Percentiles rank a stretch among this genome's conserved stretches.
Evolutionary conservation across 2,888 invertebrate species (phyloP).

Genomic region (Kryphioiulus occultus): DNA sequence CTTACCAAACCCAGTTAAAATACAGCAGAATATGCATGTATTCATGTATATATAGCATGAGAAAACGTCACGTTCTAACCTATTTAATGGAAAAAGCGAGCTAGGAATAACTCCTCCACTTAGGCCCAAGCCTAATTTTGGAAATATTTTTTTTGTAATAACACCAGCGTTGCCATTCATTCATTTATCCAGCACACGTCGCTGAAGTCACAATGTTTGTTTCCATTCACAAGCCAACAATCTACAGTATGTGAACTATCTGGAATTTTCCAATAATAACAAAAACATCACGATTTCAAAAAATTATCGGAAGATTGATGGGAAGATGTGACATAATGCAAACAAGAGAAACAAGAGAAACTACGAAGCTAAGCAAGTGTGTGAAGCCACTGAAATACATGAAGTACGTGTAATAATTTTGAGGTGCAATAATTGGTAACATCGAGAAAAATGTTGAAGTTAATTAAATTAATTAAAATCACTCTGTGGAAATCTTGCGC

Average conservation of each 20-base stretch:
- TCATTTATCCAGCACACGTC: neutral
- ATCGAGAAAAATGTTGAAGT: too few species aligned
- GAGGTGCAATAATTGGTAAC: too few species aligned
- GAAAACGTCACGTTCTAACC: constrained; percentile 12
- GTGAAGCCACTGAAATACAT: too few species aligned
- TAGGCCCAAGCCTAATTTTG: constrained; percentile 1
- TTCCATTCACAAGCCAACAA: neutral
- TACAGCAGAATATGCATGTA: neutral
- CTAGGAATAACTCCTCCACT: constrained; percentile 19
- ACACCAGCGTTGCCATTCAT: neutral
- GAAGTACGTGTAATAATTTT: too few species aligned
- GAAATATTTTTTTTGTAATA: constrained; percentile 29
- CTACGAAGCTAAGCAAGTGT: too few species aligned
- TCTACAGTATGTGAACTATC: neutral
- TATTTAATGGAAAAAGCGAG: neutral
- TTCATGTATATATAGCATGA: neutral
- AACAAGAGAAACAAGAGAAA: too few species aligned
- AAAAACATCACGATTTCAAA: neutral
- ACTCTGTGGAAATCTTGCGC: too few species aligned
- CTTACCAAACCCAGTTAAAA: neutral
- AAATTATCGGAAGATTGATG: neutral
- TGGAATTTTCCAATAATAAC: neutral
- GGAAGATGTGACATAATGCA: too few species aligned
- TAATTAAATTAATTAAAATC: too few species aligned
- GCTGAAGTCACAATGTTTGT: neutral